phyloP scores from a whole-genome alignment of 2,888 invertebrate species.

The Spisula subtruncata region DNA sequence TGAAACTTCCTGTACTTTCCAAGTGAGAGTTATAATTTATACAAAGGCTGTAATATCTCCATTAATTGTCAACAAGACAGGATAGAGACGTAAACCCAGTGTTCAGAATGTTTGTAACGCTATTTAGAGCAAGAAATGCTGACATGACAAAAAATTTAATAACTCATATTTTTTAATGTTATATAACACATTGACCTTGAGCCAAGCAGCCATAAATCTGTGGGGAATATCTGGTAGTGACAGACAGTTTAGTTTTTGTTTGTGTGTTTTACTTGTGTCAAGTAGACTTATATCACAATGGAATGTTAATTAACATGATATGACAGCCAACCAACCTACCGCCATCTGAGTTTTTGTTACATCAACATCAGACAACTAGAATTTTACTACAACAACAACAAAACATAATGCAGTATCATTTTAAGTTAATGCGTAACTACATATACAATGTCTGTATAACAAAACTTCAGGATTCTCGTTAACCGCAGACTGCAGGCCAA shows the following conservation, averaged over 20 bases:
- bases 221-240: not conserved
- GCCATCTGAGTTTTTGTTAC: no score
- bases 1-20: not conserved
- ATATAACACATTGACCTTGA: not conserved
- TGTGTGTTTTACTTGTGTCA: not conserved
- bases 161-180: not conserved
- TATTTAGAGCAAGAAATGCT: constrained; percentile 6
- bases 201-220: not conserved
- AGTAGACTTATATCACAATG: not conserved
- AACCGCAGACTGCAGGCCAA: no score
- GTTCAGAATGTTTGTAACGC: not conserved
- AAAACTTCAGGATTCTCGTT: no score
- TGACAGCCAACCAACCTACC: not conserved
- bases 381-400: no score
- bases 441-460: no score
- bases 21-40: not conserved
- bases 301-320: constrained; percentile 14
- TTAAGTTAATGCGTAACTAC: no score
- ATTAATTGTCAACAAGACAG: not conserved
- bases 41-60: not conserved
- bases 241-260: not conserved
- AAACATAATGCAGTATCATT: no score
- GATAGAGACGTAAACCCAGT: not conserved
- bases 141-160: not conserved
- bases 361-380: no score